phyloP scores from a whole-genome alignment of 2,888 invertebrate genomes.

The Altica lythri region DNA sequence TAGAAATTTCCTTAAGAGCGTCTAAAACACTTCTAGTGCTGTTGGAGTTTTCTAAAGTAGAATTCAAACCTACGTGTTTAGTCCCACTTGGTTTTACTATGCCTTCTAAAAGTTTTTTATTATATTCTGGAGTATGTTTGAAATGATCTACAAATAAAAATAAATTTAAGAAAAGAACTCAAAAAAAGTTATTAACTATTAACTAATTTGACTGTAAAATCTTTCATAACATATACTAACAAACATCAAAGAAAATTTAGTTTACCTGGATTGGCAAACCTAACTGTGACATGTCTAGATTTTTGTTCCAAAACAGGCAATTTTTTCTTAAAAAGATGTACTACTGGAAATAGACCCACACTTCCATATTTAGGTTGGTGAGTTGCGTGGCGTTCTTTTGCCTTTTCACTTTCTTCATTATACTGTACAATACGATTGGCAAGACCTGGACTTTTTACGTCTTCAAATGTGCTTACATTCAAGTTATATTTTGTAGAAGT shows the following conservation, averaged over 20 bases:
- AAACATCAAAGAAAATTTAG: too few relatives aligned
- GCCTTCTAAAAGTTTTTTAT: slow-evolving; percentile 41
- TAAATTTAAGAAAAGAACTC: too few relatives aligned
- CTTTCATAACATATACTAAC: too few relatives aligned
- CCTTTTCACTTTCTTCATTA: slow-evolving; percentile 51
- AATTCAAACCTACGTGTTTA: slow-evolving; percentile 6
- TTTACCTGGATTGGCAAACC: slow-evolving; percentile 39
- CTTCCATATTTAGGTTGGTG: slow-evolving; percentile 56
- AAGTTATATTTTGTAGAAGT: slow-evolving; percentile 58
- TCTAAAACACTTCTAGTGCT: slow-evolving; percentile 61
- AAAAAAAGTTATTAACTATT: too few relatives aligned
- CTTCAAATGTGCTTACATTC: slow-evolving; percentile 58
- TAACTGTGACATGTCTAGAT: slow-evolving; percentile 49
- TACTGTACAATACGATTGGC: slow-evolving; percentile 60
- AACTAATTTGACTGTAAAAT: too few relatives aligned
- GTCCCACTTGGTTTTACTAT: slow-evolving; percentile 37
- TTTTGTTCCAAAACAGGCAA: slow-evolving; percentile 50
- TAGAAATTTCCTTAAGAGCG: slow-evolving; percentile 63
- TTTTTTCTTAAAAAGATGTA: slow-evolving; percentile 58
- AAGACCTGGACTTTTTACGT: slow-evolving; percentile 61
- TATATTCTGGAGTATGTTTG: slow-evolving; percentile 43
- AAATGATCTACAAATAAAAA: slow-evolving; percentile 37
- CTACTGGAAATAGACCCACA: slow-evolving; percentile 59
- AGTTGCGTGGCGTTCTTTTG: slow-evolving; percentile 42
- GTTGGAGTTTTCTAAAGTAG: slow-evolving; percentile 22